Percentiles rank a stretch among this genome's conserved stretches.
Evolutionary conservation across 2,888 invertebrate species (phyloP).

Genomic region (Microplitis deprimator): DNA sequence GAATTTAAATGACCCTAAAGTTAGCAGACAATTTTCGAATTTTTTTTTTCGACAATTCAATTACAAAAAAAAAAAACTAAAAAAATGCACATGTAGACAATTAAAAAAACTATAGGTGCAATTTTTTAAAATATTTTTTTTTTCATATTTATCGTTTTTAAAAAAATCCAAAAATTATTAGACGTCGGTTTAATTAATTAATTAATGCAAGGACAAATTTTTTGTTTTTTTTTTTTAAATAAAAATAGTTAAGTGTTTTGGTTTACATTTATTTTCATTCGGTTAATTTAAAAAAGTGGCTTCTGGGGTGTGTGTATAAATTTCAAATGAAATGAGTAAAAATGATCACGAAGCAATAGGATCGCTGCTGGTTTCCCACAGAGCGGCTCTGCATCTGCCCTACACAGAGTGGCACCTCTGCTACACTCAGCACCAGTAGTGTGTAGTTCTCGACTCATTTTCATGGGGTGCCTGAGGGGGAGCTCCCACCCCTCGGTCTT

Average conservation of each 20-base stretch:
- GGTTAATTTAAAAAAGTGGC: background rate
- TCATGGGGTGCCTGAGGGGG: constrained; percentile 52
- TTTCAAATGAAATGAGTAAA: background rate
- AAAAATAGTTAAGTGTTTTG: background rate
- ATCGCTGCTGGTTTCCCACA: constrained; percentile 66
- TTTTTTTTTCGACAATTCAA: too few species aligned
- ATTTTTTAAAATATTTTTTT: too few species aligned
- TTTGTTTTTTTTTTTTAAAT: background rate
- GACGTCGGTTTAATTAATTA: too few species aligned
- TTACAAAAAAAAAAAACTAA: too few species aligned
- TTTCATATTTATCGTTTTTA: too few species aligned
- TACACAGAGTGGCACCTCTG: constrained; percentile 51
- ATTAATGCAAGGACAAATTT: background rate
- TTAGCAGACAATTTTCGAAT: too few species aligned
- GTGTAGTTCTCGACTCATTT: constrained; percentile 42
- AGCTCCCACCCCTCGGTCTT: constrained; percentile 33
- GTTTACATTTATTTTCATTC: background rate
- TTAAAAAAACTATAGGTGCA: too few species aligned
- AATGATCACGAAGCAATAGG: constrained; percentile 28
- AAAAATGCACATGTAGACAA: too few species aligned
- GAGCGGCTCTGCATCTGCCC: constrained; percentile 68
- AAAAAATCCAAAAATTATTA: too few species aligned
- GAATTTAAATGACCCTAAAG: too few species aligned
- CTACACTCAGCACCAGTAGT: constrained; percentile 41
- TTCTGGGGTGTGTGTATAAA: background rate